phyloP scores from a whole-genome alignment of 2,797 vertebrate genomes.

The Furcifer pardalis region DNA sequence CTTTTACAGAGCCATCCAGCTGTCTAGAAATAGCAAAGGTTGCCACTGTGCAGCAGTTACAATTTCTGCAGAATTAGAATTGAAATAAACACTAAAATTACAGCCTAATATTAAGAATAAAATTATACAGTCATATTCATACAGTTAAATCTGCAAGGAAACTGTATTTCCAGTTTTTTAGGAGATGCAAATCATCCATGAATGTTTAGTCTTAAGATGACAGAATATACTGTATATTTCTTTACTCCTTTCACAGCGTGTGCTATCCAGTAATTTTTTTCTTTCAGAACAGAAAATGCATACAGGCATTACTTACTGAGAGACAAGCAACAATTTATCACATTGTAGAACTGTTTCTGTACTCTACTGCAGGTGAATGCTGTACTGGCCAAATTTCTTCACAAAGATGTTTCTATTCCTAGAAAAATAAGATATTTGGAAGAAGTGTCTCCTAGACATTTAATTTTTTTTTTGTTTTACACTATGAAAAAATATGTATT shows the following conservation, averaged over 20 bases:
- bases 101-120: not conserved
- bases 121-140: not conserved
- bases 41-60: not conserved
- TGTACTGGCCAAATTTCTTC: not conserved
- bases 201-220: not conserved
- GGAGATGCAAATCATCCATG: not conserved
- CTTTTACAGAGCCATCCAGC: not conserved
- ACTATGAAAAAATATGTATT: constrained; percentile 39
- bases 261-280: not conserved
- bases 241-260: not conserved
- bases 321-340: not conserved
- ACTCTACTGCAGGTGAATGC: not conserved
- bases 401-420: not conserved
- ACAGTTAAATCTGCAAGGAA: not conserved
- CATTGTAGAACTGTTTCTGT: not conserved
- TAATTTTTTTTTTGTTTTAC: not conserved
- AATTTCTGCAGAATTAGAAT: not conserved
- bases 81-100: not conserved
- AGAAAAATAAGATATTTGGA: not conserved
- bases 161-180: not conserved
- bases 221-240: not conserved
- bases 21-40: not conserved
- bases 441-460: not conserved
- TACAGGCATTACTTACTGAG: not conserved
- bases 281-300: not conserved